These are phyloP conservation scores for Amphimedon queenslandica DNA, from an alignment of 37 sponge, comb jelly and placozoan species.

Conservation along the genomic window DNA sequence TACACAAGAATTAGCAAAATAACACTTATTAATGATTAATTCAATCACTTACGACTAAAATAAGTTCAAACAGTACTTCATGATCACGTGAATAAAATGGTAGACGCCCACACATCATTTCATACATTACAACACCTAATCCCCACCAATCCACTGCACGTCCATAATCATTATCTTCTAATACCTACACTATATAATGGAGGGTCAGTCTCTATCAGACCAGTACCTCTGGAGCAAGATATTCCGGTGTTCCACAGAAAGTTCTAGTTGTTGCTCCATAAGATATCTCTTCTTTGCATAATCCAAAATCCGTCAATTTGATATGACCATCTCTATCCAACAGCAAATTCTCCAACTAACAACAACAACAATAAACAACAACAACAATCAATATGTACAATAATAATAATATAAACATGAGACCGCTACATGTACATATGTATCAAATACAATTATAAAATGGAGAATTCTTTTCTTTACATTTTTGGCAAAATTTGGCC, in stretches of 20 bases:
- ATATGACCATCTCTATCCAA: constrained; percentile 93
- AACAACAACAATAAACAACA: background rate
- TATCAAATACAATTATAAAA: too few relatives aligned
- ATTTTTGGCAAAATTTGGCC: too few relatives aligned
- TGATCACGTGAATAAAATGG: constrained; percentile 95
- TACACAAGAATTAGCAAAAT: too few relatives aligned
- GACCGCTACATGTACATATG: too few relatives aligned
- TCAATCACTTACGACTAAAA: constrained; percentile 55
- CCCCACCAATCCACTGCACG: constrained; percentile 99
- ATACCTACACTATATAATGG: constrained; percentile 68
- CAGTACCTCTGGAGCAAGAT: constrained; percentile 95
- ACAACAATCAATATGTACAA: too few relatives aligned
- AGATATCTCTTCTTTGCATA: constrained; percentile 95
- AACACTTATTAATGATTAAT: too few relatives aligned
- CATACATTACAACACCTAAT: constrained; percentile 98
- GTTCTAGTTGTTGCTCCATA: constrained; percentile 93
- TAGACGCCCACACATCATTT: constrained; percentile 98
- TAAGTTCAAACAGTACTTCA: constrained; percentile 90
- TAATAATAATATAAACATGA: too few relatives aligned
- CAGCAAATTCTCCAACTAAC: constrained; percentile 94
- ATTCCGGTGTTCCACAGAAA: constrained; percentile 99
- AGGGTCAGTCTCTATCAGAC: too few relatives aligned
- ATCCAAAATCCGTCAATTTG: constrained; percentile 97
- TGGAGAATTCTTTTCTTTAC: too few relatives aligned
- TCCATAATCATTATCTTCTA: constrained; percentile 98